Base-by-base conservation (phyloP, 2,797 vertebrate genomes). In the Notolepis coatsorum region DNA sequence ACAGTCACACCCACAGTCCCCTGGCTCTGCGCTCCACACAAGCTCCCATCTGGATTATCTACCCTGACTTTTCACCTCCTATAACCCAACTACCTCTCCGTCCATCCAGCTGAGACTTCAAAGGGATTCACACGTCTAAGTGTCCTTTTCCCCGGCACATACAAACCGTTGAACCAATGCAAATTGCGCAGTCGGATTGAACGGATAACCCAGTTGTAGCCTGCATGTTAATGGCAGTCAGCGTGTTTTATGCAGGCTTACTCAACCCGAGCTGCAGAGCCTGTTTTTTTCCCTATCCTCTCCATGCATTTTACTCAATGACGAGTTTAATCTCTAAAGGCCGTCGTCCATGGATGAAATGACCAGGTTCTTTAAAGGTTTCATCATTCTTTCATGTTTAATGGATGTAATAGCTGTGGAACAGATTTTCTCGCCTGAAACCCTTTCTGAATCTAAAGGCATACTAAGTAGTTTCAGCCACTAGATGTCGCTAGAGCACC, bases 191-290 rank as follows among this genome's bases (percentile, higher is more conserved):
- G 55, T 45, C 1, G 5, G 35, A 73, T 80, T 80, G 57, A 58
- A 68, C 12, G 5, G 39, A 60, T 79, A 72, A 83, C 83, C 71
- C n/a, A n/a, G n/a, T n/a, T n/a, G n/a, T n/a, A n/a, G n/a, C n/a
- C 63, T 61, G 25, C 51, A 55, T 68, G 58, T 65, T 78, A 68
- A 81, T 81, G 38, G 21, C 3, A 28, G 17, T 51, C 15, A 3
- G n/a, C n/a, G n/a, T 61, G 28, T 4, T 37, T 37, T 5, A 37
- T 37, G 45, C 57, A 48, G 39, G 0, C 52, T 75, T 55, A 63
- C 50, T 82, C 68, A 75, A n/a, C 53, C 42, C 21, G 2, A 20
- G 50, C 51, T 56, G 42, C 42, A n/a, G 27, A n/a, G 27, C 21
- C n/a, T 18, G 10, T 61, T 75, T 48, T 73, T 76, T 37, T n/a